Evolutionary conservation across 1,140 invertebrate genomes (phyloP).

Genomic region (Neotoxoptera formosana): DNA sequence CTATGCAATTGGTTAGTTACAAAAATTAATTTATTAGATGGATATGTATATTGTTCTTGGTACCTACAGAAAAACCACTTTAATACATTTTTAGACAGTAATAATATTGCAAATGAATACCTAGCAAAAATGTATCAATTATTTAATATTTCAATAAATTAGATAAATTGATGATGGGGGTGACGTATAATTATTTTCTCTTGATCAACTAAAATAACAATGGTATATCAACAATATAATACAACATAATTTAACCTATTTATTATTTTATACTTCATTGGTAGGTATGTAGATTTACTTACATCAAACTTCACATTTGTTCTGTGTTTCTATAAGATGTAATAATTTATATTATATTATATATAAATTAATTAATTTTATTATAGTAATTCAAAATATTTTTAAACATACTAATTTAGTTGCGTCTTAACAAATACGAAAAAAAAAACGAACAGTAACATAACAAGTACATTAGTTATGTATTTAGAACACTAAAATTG

Average conservation of each 20-base stretch:
- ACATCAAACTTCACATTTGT: neutral
- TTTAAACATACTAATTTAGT: no score
- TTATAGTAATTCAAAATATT: neutral
- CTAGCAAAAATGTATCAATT: neutral
- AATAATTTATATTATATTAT: neutral
- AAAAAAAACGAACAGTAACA: neutral
- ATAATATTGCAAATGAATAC: neutral
- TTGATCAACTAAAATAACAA: neutral
- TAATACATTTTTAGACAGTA: neutral
- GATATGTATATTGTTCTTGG: neutral
- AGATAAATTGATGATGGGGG: neutral
- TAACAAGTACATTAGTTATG: neutral
- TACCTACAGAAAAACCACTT: neutral
- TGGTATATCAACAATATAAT: neutral
- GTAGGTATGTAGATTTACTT: neutral
- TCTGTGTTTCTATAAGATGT: neutral
- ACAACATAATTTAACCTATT: neutral
- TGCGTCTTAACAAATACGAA: neutral
- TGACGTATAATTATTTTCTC: neutral
- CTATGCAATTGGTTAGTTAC: neutral
- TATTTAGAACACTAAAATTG: neutral
- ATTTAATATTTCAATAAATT: no score
- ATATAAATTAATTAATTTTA: neutral
- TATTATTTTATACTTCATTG: neutral
- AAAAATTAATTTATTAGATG: conserved; percentile 19